These are phyloP conservation scores for Synanthedon tipuliformis DNA, from an alignment of 2,888 invertebrate genomes.

Conservation along the genomic window DNA sequence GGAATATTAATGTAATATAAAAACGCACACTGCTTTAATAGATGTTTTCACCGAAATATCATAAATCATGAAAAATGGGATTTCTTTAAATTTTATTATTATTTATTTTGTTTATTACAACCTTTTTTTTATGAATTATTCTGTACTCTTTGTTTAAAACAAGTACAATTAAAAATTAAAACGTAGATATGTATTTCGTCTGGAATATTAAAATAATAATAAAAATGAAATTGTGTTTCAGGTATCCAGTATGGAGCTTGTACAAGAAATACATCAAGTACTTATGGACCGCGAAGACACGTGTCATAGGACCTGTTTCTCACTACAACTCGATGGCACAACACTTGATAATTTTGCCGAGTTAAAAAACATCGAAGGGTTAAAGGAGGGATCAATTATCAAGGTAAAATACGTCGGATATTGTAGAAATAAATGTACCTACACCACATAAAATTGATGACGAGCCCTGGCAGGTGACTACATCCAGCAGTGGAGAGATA, in stretches of 20 bases:
- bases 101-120: too few relatives aligned
- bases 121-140: not conserved
- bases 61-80: too few relatives aligned
- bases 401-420: slow-evolving; percentile 69
- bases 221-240: slow-evolving; percentile 23
- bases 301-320: slow-evolving; percentile 98
- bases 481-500: too few relatives aligned
- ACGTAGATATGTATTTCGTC: not conserved
- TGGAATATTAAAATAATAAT: not conserved
- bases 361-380: slow-evolving; percentile 93
- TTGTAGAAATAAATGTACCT: not conserved
- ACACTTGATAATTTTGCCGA: slow-evolving; percentile 98
- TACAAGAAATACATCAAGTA: slow-evolving; percentile 97
- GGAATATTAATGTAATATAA: too few relatives aligned
- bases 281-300: slow-evolving; percentile 99
- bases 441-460: too few relatives aligned
- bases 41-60: too few relatives aligned
- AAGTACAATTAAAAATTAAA: too few relatives aligned
- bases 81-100: too few relatives aligned
- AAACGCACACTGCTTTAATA: too few relatives aligned
- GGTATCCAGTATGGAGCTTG: slow-evolving; percentile 97
- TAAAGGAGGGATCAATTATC: slow-evolving; percentile 94
- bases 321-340: slow-evolving; percentile 91
- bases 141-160: too few relatives aligned
- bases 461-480: too few relatives aligned